phyloP scores from a whole-genome alignment of 2,888 invertebrate genomes.

The Julus scanicus region DNA sequence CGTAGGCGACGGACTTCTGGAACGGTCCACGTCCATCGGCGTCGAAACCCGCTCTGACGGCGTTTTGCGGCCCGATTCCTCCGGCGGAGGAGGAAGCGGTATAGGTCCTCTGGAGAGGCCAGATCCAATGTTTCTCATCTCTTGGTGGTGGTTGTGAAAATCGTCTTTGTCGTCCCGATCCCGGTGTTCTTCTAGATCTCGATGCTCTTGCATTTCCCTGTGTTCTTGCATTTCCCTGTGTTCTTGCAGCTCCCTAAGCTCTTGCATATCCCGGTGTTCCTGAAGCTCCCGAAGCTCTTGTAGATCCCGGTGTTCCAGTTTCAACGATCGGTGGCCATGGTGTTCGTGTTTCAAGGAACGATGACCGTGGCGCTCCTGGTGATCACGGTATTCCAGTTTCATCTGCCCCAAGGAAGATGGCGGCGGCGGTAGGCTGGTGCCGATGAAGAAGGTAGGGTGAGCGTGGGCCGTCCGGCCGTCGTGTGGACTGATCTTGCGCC shows the following conservation, averaged over 20 bases:
- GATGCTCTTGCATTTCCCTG: neutral
- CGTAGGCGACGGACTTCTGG: conserved; percentile 41
- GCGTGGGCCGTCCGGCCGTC: conserved; percentile 91
- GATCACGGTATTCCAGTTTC: conserved; percentile 54
- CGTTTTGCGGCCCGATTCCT: neutral
- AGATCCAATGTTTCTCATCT: neutral
- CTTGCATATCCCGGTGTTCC: neutral
- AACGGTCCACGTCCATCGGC: conserved; percentile 23
- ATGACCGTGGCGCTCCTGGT: neutral
- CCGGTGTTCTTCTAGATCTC: neutral
- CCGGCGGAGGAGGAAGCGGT: conserved; percentile 59
- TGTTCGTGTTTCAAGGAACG: neutral
- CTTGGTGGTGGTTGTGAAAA: conserved; percentile 47
- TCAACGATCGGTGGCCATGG: neutral
- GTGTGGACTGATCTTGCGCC: conserved; percentile 93
- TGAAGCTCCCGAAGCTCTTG: neutral
- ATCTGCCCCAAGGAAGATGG: conserved; percentile 50
- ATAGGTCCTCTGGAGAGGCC: conserved; percentile 41
- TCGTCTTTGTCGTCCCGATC: conserved; percentile 70
- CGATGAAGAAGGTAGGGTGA: conserved; percentile 71
- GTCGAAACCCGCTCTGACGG: neutral
- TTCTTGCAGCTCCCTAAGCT: neutral
- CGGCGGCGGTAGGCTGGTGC: conserved; percentile 47
- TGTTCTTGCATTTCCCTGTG: neutral
- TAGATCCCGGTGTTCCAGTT: neutral